A percentile compares a stretch with the other conserved stretches of the same genome.
phyloP scores from a whole-genome alignment of 2,113 vertebrate species.

The Candoia aspera region DNA sequence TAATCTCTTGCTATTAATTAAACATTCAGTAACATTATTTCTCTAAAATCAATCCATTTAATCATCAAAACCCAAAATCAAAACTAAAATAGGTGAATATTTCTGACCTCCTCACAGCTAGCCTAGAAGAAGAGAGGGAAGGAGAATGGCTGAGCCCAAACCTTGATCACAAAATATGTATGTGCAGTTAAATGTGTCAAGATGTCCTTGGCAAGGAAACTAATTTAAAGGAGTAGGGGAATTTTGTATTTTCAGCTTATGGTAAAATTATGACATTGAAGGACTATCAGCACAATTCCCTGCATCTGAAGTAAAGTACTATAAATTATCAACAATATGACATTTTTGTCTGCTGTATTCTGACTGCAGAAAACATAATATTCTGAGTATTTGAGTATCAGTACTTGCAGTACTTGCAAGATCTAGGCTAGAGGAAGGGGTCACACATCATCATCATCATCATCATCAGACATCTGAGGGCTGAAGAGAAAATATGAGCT shows the following conservation, averaged over 20 bases:
- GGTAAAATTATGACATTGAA: background rate
- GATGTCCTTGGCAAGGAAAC: background rate
- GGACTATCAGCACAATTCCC: background rate
- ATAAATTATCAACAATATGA: background rate
- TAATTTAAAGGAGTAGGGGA: background rate
- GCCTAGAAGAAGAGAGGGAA: background rate
- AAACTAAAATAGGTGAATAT: background rate
- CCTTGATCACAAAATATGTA: background rate
- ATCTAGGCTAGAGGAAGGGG: background rate
- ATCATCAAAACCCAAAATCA: too few species aligned
- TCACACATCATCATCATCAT: background rate
- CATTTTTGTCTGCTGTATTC: background rate
- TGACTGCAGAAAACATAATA: background rate
- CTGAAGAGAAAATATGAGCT: background rate
- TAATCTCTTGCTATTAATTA: too few species aligned
- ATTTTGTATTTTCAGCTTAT: background rate
- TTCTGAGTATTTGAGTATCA: background rate
- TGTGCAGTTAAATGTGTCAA: background rate
- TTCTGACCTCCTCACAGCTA: background rate
- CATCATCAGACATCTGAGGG: background rate
- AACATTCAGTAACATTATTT: too few species aligned
- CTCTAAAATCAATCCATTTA: too few species aligned
- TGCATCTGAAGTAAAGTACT: background rate
- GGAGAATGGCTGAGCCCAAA: background rate
- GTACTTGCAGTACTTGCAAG: background rate